phyloP scores from a whole-genome alignment of 2,888 invertebrate genomes.

The Drosophila paramelanica region DNA sequence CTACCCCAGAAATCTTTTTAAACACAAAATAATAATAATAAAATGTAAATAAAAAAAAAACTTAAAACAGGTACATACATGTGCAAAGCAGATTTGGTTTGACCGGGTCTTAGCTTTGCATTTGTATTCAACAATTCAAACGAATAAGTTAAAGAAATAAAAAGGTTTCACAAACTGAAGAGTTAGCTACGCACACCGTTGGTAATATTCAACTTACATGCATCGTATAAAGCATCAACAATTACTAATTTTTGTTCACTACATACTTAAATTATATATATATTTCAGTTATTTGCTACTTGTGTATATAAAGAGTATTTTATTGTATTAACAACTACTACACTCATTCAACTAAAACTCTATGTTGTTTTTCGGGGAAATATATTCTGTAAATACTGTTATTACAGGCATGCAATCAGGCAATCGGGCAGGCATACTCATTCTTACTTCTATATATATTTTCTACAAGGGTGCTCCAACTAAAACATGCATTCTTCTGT shows the following conservation, averaged over 20 bases:
- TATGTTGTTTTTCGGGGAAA: constrained; percentile 5
- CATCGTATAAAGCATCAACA: constrained; percentile 67
- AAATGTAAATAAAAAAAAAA: constrained; percentile 10
- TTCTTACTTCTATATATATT: constrained; percentile 7
- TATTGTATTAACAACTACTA: constrained; percentile 5
- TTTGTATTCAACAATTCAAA: constrained; percentile 43
- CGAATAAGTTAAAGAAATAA: constrained; percentile 10
- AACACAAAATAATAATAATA: constrained; percentile 46
- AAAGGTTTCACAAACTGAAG: constrained; percentile 25
- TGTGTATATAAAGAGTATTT: constrained; percentile 18
- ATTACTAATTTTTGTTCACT: constrained; percentile 32
- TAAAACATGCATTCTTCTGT: constrained; percentile 59
- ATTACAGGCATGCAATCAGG: constrained; percentile 69
- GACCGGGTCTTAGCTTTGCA: constrained; percentile 36
- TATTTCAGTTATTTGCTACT: constrained; percentile 5
- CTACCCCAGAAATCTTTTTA: constrained; percentile 84
- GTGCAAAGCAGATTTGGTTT: constrained; percentile 34
- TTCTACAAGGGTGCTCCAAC: constrained; percentile 47
- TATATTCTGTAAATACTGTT: constrained; percentile 22
- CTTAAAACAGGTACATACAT: constrained; percentile 32
- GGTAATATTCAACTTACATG: constrained; percentile 66
- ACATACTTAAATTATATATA: constrained; percentile 9
- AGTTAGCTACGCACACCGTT: constrained; percentile 73
- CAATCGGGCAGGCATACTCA: constrained; percentile 67
- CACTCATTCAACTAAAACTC: constrained; percentile 28